Evolutionary conservation across 2,888 invertebrate species (phyloP), one percentile per base, ranked within the genome.

Genomic region (Andrena marginata): DNA sequence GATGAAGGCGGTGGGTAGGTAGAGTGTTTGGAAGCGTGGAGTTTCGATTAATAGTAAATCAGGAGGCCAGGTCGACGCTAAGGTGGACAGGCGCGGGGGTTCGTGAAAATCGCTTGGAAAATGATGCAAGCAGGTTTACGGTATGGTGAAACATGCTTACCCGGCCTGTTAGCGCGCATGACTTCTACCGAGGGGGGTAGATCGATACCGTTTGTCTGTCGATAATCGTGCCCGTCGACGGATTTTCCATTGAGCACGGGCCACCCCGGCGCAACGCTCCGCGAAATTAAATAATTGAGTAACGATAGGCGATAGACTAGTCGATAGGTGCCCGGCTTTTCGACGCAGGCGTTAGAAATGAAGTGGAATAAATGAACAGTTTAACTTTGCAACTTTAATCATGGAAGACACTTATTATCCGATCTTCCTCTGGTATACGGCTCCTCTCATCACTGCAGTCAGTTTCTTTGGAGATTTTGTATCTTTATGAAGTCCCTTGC

Each of bases 141-240:
- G 76, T 79, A 89, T 85, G 83, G 80, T 85, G 84, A 85, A 88
- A 89, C 86, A 85, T 59, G 77, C 69, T 87, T 82, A 84, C 74
- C 67, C 75, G 56, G 74, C 74, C 80, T 69, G 79, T 87, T 85
- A 80, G 67, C 83, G 83, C 77, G 85, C 80, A 83, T 78, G 78
- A 77, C 82, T 86, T 84, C 70, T 84, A 51, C 73, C n/a, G 42
- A 59, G 26, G 13, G 26, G 6, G 80, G 63, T 85, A 83, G 84
- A 90, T 90, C 90, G 86, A 91, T 91, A 85, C 73, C 84, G 85
- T 89, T 88, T 86, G 87, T 85, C 77, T 81, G 87, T 85, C 87
- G 85, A 85, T 88, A 85, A 87, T 79, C 79, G 80, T 77, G 80
- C 68, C 56, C 54, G 73, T 77, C 76, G 23, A 69, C 65, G 72